Evolutionary conservation across 37 sponge, comb jelly and placozoan genomes (phyloP), one percentile per base, ranked within the genome.

Genomic region (Mnemiopsis leidyi): DNA sequence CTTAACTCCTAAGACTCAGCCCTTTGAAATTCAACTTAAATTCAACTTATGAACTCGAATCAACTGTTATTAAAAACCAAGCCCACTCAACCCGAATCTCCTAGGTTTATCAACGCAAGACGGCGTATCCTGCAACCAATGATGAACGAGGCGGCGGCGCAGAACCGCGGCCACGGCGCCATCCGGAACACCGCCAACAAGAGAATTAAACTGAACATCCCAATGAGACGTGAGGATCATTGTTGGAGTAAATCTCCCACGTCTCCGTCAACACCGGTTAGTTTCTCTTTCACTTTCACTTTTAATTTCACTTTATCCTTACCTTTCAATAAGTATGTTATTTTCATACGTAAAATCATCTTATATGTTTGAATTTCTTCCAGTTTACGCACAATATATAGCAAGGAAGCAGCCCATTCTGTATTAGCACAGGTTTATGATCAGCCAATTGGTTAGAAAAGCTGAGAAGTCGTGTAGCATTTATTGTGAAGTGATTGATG

Each of bases 91-190:
- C 73, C 30, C 73, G 2, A 3, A 23, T 71, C 36, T 30, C 36
- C 32, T 23, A 85, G 90, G 90, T 85, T 85, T 39, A 85, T 85
- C 2, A 85, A 85, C 40, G 90, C 90, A 5, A 39, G 90, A 21
- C 23, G 90, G 40, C 90, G 90, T 25, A 40, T 40, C 61, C 48
- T 40, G 30, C 90, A 40, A 29, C 90, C 90, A 3, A 40, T 85
- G 90, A 85, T 40, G 90, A 85, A 77, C 79, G 79, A 77, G 36
- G 79, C 79, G 26, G 79, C 79, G 1, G 79, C 79, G 34, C 79
- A 77, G 79, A 77, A 77, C 79, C 34, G 79, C 7, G 79, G 79
- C 1, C 20, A 13, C 18, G 79, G 79, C 1, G 36, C 32, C 2
- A 34, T 77, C 34, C 32, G 79, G 79, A 77, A 77, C 79, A 32